A percentile compares a stretch with the other conserved stretches of the same genome.
phyloP scores from a whole-genome alignment of 2,797 vertebrate species.

The Urosaurus nigricauda region DNA sequence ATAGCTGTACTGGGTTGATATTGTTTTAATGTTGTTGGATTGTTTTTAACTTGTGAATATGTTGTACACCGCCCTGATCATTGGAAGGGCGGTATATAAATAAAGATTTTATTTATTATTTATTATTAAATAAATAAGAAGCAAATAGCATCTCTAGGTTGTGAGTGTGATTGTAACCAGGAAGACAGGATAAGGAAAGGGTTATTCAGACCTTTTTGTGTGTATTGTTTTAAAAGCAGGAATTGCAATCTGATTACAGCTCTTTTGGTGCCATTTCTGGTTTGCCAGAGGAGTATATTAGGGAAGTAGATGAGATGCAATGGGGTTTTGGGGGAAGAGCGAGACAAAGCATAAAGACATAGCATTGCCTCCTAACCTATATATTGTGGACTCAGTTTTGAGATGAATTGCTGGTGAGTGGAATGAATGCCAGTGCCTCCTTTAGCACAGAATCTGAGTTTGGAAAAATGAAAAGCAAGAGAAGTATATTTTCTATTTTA shows the following conservation, averaged over 20 bases:
- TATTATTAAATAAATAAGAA: not conserved
- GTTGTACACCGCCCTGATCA: too few relatives aligned
- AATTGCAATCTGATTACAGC: not conserved
- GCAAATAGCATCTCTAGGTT: not conserved
- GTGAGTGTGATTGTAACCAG: not conserved
- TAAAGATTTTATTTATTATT: too few relatives aligned
- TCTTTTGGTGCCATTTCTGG: not conserved
- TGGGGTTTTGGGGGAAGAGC: not conserved
- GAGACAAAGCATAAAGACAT: not conserved
- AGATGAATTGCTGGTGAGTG: not conserved
- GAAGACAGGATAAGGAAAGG: not conserved
- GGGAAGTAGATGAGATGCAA: not conserved
- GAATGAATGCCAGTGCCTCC: not conserved
- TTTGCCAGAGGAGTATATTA: not conserved
- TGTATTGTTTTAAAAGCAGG: not conserved
- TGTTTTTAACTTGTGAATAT: too few relatives aligned
- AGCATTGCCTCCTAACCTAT: not conserved
- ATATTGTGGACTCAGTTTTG: not conserved
- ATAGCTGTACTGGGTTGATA: too few relatives aligned
- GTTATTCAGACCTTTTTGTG: not conserved
- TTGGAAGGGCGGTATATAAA: too few relatives aligned
- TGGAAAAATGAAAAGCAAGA: too few relatives aligned
- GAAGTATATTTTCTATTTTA: too few relatives aligned
- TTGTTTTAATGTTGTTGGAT: too few relatives aligned
- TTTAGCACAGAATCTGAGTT: too few relatives aligned